A percentile compares a stretch with the other conserved stretches of the same genome.
phyloP scores from a whole-genome alignment of 2,888 invertebrate genomes.

The Lasius platythorax region DNA sequence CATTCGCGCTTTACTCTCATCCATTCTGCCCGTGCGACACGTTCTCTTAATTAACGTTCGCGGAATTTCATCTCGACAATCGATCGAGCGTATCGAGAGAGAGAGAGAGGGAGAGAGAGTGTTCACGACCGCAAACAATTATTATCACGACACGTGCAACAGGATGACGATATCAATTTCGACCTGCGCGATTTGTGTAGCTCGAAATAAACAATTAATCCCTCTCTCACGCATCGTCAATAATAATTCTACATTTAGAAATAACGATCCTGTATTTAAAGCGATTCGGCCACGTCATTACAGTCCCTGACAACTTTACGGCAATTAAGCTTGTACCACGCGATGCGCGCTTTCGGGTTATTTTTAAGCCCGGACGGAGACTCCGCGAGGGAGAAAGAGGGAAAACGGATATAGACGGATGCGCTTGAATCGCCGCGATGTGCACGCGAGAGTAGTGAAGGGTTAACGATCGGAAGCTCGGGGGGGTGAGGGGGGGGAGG shows the following conservation, averaged over 20 bases:
- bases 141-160: neutral
- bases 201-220: neutral
- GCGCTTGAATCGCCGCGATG: slow-evolving; percentile 36
- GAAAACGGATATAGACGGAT: slow-evolving; percentile 58
- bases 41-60: slow-evolving; percentile 15
- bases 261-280: slow-evolving; percentile 54
- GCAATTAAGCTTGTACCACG: slow-evolving; percentile 69
- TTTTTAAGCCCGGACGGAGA: slow-evolving; percentile 64
- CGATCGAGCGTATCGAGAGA: neutral
- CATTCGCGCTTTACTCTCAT: slow-evolving; percentile 12
- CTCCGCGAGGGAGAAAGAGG: slow-evolving; percentile 43
- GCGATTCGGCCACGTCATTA: slow-evolving; percentile 55
- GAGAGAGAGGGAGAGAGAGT: no score
- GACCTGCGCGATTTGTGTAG: neutral
- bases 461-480: slow-evolving; percentile 49
- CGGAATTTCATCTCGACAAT: neutral
- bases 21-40: neutral
- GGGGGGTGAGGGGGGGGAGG: no score
- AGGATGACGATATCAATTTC: neutral
- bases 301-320: slow-evolving; percentile 66
- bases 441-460: slow-evolving; percentile 20
- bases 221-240: neutral
- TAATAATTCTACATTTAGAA: slow-evolving; percentile 37
- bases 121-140: neutral
- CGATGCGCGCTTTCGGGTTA: slow-evolving; percentile 66